A percentile compares a stretch with the other conserved stretches of the same genome.
Conservation (phyloP, 23 tunicate species). For the Botrylloides violaceus region DNA sequence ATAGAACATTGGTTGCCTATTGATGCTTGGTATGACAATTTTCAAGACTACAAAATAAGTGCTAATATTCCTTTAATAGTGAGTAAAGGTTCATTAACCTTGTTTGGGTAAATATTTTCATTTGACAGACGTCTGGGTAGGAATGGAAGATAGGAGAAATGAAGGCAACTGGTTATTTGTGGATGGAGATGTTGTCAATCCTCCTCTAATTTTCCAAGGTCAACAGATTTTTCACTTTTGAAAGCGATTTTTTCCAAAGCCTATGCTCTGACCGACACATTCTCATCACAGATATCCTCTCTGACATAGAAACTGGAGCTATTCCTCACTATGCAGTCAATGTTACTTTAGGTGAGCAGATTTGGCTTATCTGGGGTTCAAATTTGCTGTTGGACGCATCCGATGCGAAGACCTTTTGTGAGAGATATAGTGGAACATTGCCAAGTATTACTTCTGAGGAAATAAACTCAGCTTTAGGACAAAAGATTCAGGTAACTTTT, state of each 20-base stretch:
- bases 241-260: neutral
- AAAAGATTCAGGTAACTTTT: neutral
- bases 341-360: slow-evolving; percentile 25
- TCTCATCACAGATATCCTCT: neutral
- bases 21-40: too few species aligned
- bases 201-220: slow-evolving; percentile 32
- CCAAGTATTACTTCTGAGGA: slow-evolving; percentile 12
- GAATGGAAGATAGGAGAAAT: slow-evolving; percentile 24
- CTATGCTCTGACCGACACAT: neutral
- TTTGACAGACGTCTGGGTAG: slow-evolving; percentile 44
- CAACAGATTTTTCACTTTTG: neutral
- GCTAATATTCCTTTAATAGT: too few species aligned
- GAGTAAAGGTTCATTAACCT: too few species aligned
- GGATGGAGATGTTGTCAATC: slow-evolving; percentile 19
- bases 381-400: neutral
- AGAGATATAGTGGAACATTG: neutral
- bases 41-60: too few species aligned
- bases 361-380: slow-evolving; percentile 45
- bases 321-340: slow-evolving; percentile 25
- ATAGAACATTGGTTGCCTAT: too few species aligned
- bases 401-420: neutral
- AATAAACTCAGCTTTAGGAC: slow-evolving; percentile 10
- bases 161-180: slow-evolving; percentile 51
- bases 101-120: too few species aligned
- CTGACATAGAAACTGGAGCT: slow-evolving; percentile 1